Conservation (phyloP, 2,888 invertebrate species). For the Vesta saturnalis region DNA sequence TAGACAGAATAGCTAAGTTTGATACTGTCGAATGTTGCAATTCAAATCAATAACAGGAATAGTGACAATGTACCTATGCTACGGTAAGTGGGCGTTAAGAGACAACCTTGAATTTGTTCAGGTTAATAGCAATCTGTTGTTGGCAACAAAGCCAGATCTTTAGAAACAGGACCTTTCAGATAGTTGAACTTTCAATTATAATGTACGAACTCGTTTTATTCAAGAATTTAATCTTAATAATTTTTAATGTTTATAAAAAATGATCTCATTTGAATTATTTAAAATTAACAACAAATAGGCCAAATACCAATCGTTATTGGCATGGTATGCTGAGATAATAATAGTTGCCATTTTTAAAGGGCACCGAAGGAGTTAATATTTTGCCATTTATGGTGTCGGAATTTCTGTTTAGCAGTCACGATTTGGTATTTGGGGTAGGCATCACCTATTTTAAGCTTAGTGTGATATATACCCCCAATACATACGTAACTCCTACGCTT, state of each 20-base stretch:
- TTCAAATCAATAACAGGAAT: constrained; percentile 23
- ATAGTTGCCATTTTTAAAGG: background rate
- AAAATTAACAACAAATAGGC: background rate
- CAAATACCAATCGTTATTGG: background rate
- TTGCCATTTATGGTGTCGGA: background rate
- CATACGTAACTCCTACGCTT: background rate
- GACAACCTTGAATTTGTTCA: constrained; percentile 45
- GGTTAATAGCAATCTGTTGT: constrained; percentile 39
- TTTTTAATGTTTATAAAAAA: too few relatives aligned
- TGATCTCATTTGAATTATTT: background rate
- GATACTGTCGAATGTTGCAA: constrained; percentile 3
- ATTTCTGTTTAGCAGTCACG: background rate
- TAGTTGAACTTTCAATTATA: constrained; percentile 14
- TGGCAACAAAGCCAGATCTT: constrained; percentile 12
- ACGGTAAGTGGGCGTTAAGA: constrained; percentile 38
- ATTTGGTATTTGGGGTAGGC: background rate
- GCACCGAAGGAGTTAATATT: background rate
- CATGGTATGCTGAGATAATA: too few relatives aligned
- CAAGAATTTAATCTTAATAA: background rate
- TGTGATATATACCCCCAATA: background rate
- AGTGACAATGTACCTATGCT: constrained; percentile 13
- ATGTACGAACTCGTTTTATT: constrained; percentile 5
- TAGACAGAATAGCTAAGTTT: background rate
- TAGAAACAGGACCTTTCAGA: constrained; percentile 15
- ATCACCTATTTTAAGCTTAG: background rate